Base-by-base conservation (phyloP, 2,113 vertebrate species). In the Toxotes chatareus region DNA sequence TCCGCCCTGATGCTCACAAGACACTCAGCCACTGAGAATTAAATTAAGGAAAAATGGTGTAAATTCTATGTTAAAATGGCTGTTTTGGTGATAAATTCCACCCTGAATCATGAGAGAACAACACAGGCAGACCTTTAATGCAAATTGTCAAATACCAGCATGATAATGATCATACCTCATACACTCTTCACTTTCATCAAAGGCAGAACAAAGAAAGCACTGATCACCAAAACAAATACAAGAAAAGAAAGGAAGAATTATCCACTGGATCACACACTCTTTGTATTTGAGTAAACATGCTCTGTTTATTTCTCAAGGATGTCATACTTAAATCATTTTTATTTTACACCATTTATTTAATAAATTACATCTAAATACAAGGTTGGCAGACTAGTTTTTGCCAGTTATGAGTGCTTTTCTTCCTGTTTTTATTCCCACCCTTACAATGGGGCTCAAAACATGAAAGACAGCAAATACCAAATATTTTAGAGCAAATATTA, bases 131-230 rank as follows among this genome's bases (percentile, higher is more conserved):
- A 65, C 57, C 49, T 80, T 74, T 71, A 79, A 79, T 83, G 55
- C 78, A 75, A 90, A 59, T 63, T 40, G 13, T 76, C 21, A 64
- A 63, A 79, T 81, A 81, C 80, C 84, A 92, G 88, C 85, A 83
- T 82, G 70, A 83, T 49, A 51, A 74, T 80, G 40, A 69, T 66
- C 76, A 80, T 75, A 86, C 76, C 70, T 89, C 88, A 74, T 76
- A 13, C 2, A 64, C 9, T 65, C 14, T 11, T 70, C 49, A 69
- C 49, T 51, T 62, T 76, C 62, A 76, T 67, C 27, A n/a, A 55
- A 78, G 76, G 51, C 55, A 73, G 82, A 77, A 69, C 34, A 40
- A 69, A 76, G 27, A 55, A 72, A 60, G n/a, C 19, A 44, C 44
- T 68, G 38, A 77, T 73, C 62, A 79, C 40, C 47, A 59, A 82